Base-by-base conservation (phyloP, 1,140 invertebrate species). In the Brachionus paranguensis region DNA sequence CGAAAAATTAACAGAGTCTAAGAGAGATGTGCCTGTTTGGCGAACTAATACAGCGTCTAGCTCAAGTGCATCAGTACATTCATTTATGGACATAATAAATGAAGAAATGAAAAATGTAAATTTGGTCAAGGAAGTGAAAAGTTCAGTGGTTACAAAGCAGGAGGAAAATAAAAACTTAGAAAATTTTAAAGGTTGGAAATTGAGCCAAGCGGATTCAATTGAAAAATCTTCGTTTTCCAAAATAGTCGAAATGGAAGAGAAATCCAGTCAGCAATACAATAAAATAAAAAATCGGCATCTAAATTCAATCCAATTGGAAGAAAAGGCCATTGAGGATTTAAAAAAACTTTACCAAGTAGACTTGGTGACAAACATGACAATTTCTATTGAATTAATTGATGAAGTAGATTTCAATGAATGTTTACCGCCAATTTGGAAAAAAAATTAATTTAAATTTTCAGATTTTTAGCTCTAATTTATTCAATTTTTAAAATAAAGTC, bases 201-300 rank as follows among this genome's bases (percentile, higher is more conserved):
- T 81, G 20, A 50, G 14, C 43, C 43, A 76, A 27, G 14, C 8
- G 8, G 37, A 8, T 8, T 20, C 24, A 3, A 14, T 20, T 64
- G 37, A 60, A 45, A 60, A 81, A 45, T 20, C 50, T 10, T 79
- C 78, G 5, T 55, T 81, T 41, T 43, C 78, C 14, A 53, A 81
- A 47, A 81, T 81, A 20, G n/a, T 81, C 11, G 53, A 81, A 68
- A 81, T 81, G 78, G 78, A 81, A 68, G 20, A 81, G 29, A 60
- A 64, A 20, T 81, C 78, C 11, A 81, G 27, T 14, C 33, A 81
- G 45, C 50, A 81, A 47, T 81, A 81, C 33, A 60, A 64, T 2
- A 81, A 81, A 64, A 11, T 81, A 41, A 81, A 81, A 68, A 81
- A 81, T 64, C 37, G 78, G 5, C 78, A 53, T 5, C 24, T 81